Evolutionary conservation across 2,888 invertebrate genomes (phyloP).

Genomic region (Glaucopsyche alexis): DNA sequence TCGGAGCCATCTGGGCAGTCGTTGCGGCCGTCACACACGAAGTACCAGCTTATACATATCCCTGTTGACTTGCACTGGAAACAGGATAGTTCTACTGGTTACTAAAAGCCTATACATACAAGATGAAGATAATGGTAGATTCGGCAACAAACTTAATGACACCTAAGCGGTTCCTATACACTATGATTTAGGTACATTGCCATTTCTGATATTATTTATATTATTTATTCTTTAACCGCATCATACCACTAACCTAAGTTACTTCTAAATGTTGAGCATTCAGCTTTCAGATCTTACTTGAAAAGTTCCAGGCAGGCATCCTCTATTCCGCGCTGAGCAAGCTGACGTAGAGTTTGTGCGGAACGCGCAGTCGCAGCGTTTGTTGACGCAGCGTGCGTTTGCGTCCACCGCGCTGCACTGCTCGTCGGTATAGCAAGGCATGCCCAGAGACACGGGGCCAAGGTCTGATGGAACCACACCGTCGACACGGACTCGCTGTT

Average conservation of each 20-base stretch:
- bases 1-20: conserved; percentile 94
- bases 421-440: conserved; percentile 85
- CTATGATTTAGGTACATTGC: too few species aligned
- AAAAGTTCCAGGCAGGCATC: conserved; percentile 92
- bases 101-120: too few species aligned
- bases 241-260: too few species aligned
- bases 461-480: conserved; percentile 61
- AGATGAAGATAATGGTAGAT: too few species aligned
- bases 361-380: conserved; percentile 87
- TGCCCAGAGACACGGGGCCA: conserved; percentile 85
- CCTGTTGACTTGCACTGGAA: conserved; percentile 91
- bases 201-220: too few species aligned
- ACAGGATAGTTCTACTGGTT: background rate
- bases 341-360: conserved; percentile 79
- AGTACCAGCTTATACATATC: conserved; percentile 94
- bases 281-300: conserved; percentile 76
- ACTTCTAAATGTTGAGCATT: background rate
- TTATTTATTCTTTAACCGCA: too few species aligned
- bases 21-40: conserved; percentile 91
- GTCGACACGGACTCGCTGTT: conserved; percentile 65
- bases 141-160: too few species aligned
- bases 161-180: too few species aligned
- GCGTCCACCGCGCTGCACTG: conserved; percentile 91
- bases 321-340: conserved; percentile 86
- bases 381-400: conserved; percentile 86